phyloP scores from a whole-genome alignment of 2,888 invertebrate species.

The Mesorhabditis spiculigera region DNA sequence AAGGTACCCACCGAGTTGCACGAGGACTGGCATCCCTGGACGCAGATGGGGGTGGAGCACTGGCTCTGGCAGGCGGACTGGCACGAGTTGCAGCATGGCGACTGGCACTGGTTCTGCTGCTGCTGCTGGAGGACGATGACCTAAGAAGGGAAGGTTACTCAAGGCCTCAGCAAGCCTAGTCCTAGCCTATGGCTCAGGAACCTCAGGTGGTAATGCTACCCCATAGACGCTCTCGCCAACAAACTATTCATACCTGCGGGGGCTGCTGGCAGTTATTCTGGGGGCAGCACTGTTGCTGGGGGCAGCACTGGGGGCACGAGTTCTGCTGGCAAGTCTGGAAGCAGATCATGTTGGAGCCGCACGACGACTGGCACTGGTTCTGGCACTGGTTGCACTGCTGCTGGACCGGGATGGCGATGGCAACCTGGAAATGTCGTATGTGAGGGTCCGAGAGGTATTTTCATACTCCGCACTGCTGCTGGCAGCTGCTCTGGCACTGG shows the following conservation, averaged over 20 bases:
- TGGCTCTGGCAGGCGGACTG: conserved; percentile 34
- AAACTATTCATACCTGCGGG: neutral
- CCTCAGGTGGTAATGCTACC: too few species aligned
- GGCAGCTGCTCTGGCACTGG: conserved; percentile 37
- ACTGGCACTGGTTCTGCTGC: conserved; percentile 33
- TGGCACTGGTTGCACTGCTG: too few species aligned
- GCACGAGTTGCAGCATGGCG: conserved; percentile 34
- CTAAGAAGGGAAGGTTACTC: neutral
- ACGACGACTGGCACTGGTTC: conserved; percentile 34
- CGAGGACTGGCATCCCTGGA: conserved; percentile 31
- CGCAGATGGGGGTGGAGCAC: conserved; percentile 37
- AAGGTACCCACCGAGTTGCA: conserved; percentile 27
- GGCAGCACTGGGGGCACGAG: conserved; percentile 27
- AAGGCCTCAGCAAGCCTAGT: too few species aligned
- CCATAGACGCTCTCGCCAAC: neutral
- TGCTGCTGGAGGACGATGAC: conserved; percentile 27
- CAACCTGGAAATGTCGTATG: conserved; percentile 14
- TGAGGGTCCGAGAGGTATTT: too few species aligned
- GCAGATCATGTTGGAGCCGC: conserved; percentile 31
- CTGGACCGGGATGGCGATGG: conserved; percentile 20
- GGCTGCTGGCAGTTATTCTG: conserved; percentile 5
- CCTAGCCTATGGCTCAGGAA: too few species aligned
- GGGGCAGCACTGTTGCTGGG: neutral
- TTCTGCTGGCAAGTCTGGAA: conserved; percentile 28
- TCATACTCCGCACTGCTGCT: conserved; percentile 34